Base-by-base conservation (phyloP, 2,888 invertebrate species). In the Leucophora obtusa region DNA sequence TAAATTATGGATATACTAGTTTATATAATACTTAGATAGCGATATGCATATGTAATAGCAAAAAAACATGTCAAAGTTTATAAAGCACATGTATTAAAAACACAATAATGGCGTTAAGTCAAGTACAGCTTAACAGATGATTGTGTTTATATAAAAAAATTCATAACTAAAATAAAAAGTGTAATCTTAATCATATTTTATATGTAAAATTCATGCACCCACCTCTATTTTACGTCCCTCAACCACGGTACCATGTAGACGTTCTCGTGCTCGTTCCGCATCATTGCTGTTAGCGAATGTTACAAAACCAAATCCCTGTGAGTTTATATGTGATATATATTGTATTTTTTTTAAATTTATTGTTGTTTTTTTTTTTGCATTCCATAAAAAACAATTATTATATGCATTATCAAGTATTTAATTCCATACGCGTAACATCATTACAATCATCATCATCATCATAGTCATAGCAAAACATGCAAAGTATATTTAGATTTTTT, bases 181-280 rank as follows among this genome's bases (percentile, higher is more conserved):
- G 14, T 38, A 62, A 56, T 59, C n/a, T 24, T 53, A 56, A 66
- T 93, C 92, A 93, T 92, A 93, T 91, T 28, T 28, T 28, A 28
- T 28, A 28, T 28, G 4, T 28, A 28, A 28, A 28, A 28, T 28
- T 94, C 96, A 96, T 96, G 96, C 96, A 96, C 89, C 89, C 96
- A 98, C 98, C 98, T 99, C 99, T 95, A 99, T 98, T 95, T 99
- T 99, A 94, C 99, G 96, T 95, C 99, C 99, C 96, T 99, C 99
- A 95, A 99, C 98, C 96, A 98, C 97, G 94, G 98, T 98, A 95
- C 98, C 98, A 96, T 99, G 98, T 94, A 99, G 97, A 95, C 98
- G 97, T 95, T 98, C 98, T 95, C 99, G 97, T 96, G 99, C 99
- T 95, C 97, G 96, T 95, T 99, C 99, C 93, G 99, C 99, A 94